These are phyloP conservation scores for Apomyelois bistriatella DNA, from an alignment of 2,888 invertebrate genomes.

Conservation along the genomic window DNA sequence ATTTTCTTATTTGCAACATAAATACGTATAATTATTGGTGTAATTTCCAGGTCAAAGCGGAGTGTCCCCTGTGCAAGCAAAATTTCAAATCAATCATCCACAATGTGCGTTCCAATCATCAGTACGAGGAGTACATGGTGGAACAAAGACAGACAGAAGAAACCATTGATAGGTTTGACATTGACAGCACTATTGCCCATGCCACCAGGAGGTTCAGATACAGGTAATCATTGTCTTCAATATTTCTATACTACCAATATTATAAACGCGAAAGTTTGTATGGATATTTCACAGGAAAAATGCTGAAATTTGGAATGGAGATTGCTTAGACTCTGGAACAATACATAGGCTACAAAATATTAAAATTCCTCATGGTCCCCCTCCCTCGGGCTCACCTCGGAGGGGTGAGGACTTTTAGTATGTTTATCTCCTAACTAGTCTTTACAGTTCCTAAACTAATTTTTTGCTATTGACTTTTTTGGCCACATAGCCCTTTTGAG, in stretches of 20 bases:
- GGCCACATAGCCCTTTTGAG: no score
- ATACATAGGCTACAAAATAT: no score
- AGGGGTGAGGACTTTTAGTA: no score
- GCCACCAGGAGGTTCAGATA: slow-evolving; percentile 70
- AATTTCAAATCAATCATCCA: slow-evolving; percentile 94
- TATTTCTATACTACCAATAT: neutral
- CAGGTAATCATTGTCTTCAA: slow-evolving; percentile 44
- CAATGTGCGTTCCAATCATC: slow-evolving; percentile 91
- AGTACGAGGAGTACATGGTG: slow-evolving; percentile 91
- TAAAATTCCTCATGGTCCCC: no score
- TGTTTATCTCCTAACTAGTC: no score
- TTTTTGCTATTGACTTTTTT: no score
- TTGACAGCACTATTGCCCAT: slow-evolving; percentile 40
- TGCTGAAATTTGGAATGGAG: no score
- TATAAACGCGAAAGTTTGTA: no score
- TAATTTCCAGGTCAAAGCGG: slow-evolving; percentile 88
- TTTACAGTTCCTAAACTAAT: no score
- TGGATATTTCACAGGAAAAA: no score
- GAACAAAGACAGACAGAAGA: slow-evolving; percentile 54
- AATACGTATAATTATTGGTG: neutral
- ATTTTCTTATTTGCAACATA: neutral
- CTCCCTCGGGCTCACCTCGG: no score
- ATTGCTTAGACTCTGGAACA: no score
- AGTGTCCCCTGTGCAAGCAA: slow-evolving; percentile 96
- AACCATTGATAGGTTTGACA: slow-evolving; percentile 46